Conservation (phyloP, 2,888 invertebrate genomes). For the Psylliodes chrysocephalus region DNA sequence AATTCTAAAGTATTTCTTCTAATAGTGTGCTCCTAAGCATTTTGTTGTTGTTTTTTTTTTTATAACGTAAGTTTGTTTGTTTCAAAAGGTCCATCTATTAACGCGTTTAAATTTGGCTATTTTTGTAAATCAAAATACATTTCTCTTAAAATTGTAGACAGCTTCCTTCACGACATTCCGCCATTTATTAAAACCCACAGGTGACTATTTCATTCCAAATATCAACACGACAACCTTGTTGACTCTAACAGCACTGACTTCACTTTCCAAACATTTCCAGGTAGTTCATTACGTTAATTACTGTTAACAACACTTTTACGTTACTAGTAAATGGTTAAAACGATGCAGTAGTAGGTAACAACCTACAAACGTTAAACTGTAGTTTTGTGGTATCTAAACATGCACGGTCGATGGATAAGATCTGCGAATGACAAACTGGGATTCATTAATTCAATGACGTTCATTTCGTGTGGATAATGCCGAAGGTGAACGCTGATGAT, state of each 20-base stretch:
- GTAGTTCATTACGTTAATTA: conserved; percentile 13
- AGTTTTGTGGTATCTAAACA: conserved; percentile 15
- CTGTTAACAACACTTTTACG: conserved; percentile 11
- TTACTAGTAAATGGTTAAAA: background rate
- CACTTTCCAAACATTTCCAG: conserved; percentile 3
- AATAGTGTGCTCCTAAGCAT: too few relatives aligned
- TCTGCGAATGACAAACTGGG: conserved; percentile 15
- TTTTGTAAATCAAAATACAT: too few relatives aligned
- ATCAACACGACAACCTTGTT: background rate
- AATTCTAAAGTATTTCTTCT: too few relatives aligned
- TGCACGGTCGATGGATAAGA: conserved; percentile 14
- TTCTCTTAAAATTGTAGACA: too few relatives aligned
- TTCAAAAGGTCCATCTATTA: too few relatives aligned
- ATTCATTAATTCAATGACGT: conserved; percentile 14
- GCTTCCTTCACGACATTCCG: background rate
- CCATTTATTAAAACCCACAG: background rate
- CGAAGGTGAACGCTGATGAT: background rate
- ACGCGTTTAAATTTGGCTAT: too few relatives aligned
- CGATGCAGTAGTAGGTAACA: conserved; percentile 3
- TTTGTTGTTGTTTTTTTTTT: too few relatives aligned
- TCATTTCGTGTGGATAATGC: conserved; percentile 16
- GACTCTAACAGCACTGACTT: background rate
- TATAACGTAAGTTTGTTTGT: too few relatives aligned
- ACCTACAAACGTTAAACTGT: conserved; percentile 5
- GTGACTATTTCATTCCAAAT: background rate